Percentiles rank a stretch among this genome's conserved stretches.
phyloP scores from a whole-genome alignment of 2,113 vertebrate species.

The Plecturocebus donacophilus region DNA sequence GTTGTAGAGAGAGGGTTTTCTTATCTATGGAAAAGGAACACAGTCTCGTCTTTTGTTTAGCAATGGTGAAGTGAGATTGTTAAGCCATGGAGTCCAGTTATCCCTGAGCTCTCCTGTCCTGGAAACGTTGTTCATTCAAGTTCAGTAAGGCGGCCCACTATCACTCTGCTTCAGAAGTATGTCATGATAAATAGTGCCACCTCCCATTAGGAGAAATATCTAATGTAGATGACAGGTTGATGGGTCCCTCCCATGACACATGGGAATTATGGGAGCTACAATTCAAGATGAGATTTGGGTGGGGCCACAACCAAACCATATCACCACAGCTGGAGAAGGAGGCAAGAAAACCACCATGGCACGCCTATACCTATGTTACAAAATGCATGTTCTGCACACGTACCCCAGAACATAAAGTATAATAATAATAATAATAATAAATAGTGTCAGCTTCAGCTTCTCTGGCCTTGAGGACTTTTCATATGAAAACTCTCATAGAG shows the following conservation, averaged over 20 bases:
- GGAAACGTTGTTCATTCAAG: not conserved
- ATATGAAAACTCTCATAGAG: not conserved
- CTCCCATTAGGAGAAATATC: too few species aligned
- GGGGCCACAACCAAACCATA: too few species aligned
- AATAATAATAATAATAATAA: too few species aligned
- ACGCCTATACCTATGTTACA: too few species aligned
- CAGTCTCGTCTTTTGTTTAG: not conserved
- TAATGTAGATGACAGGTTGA: too few species aligned
- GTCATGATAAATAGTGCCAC: not conserved
- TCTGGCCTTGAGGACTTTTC: not conserved
- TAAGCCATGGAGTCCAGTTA: not conserved
- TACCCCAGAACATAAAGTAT: too few species aligned
- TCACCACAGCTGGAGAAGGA: too few species aligned
- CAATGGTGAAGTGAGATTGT: not conserved
- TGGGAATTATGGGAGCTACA: too few species aligned
- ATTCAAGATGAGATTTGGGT: too few species aligned
- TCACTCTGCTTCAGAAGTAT: not conserved
- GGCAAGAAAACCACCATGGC: too few species aligned
- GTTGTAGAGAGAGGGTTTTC: not conserved
- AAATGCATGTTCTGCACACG: too few species aligned
- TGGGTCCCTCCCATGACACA: too few species aligned
- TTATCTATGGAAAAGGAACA: not conserved
- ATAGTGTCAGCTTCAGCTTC: not conserved
- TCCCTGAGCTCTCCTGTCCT: not conserved
- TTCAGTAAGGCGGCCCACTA: not conserved